A percentile compares a stretch with the other conserved stretches of the same genome.
Conservation (phyloP, 2,888 invertebrate genomes). For the Philereme transversata region DNA sequence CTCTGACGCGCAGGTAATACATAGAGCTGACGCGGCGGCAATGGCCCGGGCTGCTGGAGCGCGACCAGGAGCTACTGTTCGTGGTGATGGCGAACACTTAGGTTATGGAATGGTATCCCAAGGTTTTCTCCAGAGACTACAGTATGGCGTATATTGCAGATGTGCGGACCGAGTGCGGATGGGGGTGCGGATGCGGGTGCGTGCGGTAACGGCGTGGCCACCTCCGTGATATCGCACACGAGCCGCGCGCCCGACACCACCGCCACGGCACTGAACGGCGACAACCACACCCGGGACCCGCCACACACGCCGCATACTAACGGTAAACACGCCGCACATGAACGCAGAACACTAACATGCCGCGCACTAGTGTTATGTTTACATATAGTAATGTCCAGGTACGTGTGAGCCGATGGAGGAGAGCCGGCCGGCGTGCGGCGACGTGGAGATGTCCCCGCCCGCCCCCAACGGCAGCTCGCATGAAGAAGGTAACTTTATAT, state of each 20-base stretch:
- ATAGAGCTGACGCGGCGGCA: constrained; percentile 94
- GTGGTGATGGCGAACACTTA: too few relatives aligned
- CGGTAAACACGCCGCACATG: constrained; percentile 14
- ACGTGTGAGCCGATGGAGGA: constrained; percentile 34
- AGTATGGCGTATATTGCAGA: not conserved
- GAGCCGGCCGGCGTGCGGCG: constrained; percentile 21
- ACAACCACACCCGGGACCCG: constrained; percentile 10
- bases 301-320: constrained; percentile 15
- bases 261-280: constrained; percentile 22
- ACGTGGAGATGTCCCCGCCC: constrained; percentile 48
- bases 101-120: too few relatives aligned
- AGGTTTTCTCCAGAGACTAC: too few relatives aligned
- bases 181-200: constrained; percentile 38
- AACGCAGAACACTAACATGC: too few relatives aligned
- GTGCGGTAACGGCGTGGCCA: constrained; percentile 79
- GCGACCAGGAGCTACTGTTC: constrained; percentile 95
- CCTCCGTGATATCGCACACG: constrained; percentile 93
- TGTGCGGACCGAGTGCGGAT: constrained; percentile 39
- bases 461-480: constrained; percentile 49
- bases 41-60: constrained; percentile 97
- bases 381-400: too few relatives aligned
- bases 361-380: too few relatives aligned
- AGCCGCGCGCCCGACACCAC: constrained; percentile 47
- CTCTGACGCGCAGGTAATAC: constrained; percentile 86
- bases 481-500: constrained; percentile 25